Evolutionary conservation across 2,888 invertebrate species (phyloP).

Genomic region (Gari tellinella): DNA sequence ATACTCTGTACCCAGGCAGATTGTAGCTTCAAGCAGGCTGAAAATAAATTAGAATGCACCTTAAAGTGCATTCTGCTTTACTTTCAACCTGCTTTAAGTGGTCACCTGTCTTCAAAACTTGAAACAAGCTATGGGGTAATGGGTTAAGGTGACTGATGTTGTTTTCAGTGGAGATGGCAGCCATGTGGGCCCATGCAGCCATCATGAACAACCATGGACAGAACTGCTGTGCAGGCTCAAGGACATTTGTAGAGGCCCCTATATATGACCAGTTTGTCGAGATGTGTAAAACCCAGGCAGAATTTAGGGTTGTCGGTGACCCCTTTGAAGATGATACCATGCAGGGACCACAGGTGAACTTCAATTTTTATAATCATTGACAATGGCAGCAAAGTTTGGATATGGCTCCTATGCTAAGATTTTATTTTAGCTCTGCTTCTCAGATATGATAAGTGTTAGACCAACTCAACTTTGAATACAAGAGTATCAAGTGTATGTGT

Average conservation of each 20-base stretch:
- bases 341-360: constrained; percentile 19
- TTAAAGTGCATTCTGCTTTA: no score
- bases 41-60: no score
- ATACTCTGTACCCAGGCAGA: no score
- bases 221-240: constrained; percentile 96
- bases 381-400: neutral
- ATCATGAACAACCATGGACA: constrained; percentile 97
- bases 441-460: no score
- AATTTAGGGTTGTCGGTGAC: constrained; percentile 92
- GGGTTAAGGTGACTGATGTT: neutral
- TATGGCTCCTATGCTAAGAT: no score
- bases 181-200: constrained; percentile 88
- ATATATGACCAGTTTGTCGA: constrained; percentile 97
- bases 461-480: no score
- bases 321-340: constrained; percentile 90
- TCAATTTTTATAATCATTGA: neutral
- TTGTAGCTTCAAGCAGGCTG: no score
- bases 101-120: no score
- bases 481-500: no score
- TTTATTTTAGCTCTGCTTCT: no score
- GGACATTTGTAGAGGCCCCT: constrained; percentile 94
- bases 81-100: no score
- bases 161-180: constrained; percentile 76
- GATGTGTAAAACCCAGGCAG: constrained; percentile 90
- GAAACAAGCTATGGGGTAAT: no score